Evolutionary conservation across 1,140 invertebrate genomes (phyloP).

Genomic region (Hylaeus anthracinus): DNA sequence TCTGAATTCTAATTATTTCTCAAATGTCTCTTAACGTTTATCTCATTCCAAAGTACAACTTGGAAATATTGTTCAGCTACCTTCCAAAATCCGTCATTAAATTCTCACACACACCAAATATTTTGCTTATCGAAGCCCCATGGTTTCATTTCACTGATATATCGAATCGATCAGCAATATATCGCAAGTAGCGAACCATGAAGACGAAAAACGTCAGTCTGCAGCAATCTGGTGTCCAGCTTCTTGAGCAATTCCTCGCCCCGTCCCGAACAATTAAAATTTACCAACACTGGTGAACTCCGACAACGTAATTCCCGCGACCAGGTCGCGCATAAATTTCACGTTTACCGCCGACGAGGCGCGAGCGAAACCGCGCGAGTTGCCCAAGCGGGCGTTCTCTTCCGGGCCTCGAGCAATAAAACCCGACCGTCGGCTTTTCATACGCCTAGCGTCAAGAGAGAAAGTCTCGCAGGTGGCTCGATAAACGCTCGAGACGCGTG

Average conservation of each 20-base stretch:
- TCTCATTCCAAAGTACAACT: no score
- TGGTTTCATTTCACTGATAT: no score
- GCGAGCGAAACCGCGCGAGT: constrained; percentile 21
- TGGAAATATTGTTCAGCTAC: no score
- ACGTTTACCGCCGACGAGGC: constrained; percentile 8
- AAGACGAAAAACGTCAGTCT: background rate
- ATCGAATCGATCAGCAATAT: no score
- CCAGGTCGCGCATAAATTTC: constrained; percentile 43
- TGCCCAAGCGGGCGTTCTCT: constrained; percentile 52
- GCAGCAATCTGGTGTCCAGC: no score
- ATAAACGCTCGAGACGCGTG: constrained; percentile 22
- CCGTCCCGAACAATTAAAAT: constrained; percentile 29
- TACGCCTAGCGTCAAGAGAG: constrained; percentile 38
- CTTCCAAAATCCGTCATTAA: no score
- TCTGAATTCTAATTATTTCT: no score
- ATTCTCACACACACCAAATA: no score
- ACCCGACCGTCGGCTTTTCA: constrained; percentile 35
- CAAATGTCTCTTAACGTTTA: no score
- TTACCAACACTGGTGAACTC: constrained; percentile 18
- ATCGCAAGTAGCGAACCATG: background rate
- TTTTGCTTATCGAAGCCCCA: no score
- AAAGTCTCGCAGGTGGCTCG: constrained; percentile 60
- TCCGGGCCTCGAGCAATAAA: constrained; percentile 51
- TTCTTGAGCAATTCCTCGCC: constrained; percentile 7
- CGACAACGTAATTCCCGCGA: constrained; percentile 26